Evolutionary conservation across 2,113 vertebrate species (phyloP), one percentile per base, ranked within the genome.

Genomic region (Semicossyphus pulcher): DNA sequence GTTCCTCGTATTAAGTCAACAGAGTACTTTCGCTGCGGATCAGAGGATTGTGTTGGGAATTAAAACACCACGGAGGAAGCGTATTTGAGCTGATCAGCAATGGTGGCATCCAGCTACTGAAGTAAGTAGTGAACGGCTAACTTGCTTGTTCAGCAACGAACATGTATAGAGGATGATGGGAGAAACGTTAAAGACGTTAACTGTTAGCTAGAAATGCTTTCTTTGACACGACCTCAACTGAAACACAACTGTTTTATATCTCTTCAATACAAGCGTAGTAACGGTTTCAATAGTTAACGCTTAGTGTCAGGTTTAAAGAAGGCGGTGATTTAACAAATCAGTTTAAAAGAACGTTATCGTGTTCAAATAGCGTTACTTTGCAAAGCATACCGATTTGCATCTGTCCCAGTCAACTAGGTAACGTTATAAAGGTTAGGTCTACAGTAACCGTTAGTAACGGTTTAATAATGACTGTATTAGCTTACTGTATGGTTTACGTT

Each of bases 1-100:
- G 62, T 18, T 21, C 16, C 7, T 48, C 0, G 56, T 66, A 4
- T 67, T 70, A 72, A 81, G 60, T 34, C 5, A 25, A 21, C 67
- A n/a, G 51, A 61, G 28, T 0, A 63, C 83, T 78, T 78, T 84
- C 76, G 3, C 77, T 49, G 75, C 36, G 12, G 21, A 3, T 34
- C 61, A 2, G 32, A 34, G 61, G 37, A 39, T 26, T 29, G 29
- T 16, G 23, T 34, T 16, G 42, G 44, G 56, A 21, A 29, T 62
- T 34, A 53, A 84, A 63, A 42, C 51, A 21, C 23, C 25, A 4
- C 72, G 16, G 42, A 29, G 29, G 52, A 36, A 15, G 26, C 12
- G 18, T 0, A 14, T 10, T 0, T 7, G 1, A 25, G 18, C n/a
- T 57, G 11, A 4, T 39, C 76, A 25, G 59, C 31, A 1, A 86